These are phyloP conservation scores for Argopecten irradians DNA, from an alignment of 1,140 invertebrate genomes.

Conservation along the genomic window DNA sequence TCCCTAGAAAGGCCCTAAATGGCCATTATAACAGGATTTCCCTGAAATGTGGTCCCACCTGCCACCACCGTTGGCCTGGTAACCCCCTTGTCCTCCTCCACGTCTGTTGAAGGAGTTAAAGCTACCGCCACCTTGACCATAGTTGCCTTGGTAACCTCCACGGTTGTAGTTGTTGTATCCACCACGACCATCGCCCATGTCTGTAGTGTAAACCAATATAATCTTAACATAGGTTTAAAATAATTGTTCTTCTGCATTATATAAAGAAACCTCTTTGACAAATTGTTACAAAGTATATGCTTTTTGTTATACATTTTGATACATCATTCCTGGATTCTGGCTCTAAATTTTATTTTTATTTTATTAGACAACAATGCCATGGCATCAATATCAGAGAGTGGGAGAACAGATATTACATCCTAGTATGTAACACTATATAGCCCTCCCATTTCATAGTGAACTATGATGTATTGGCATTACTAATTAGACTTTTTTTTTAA, in stretches of 20 bases:
- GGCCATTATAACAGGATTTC: neutral
- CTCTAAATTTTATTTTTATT: neutral
- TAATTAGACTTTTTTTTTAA: neutral
- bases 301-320: neutral
- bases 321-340: neutral
- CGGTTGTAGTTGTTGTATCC: conserved; percentile 58
- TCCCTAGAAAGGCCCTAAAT: too few relatives aligned
- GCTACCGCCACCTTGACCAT: conserved; percentile 68
- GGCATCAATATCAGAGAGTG: neutral
- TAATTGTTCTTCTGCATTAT: neutral
- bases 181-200: conserved; percentile 50
- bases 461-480: neutral
- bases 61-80: conserved; percentile 47
- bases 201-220: neutral
- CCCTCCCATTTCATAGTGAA: neutral
- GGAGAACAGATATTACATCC: neutral
- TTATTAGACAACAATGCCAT: too few relatives aligned
- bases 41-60: conserved; percentile 25
- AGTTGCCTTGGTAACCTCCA: conserved; percentile 58
- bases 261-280: neutral
- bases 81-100: conserved; percentile 44
- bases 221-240: neutral
- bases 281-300: neutral
- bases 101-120: conserved; percentile 58
- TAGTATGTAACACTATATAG: neutral